phyloP scores from a whole-genome alignment of 1,140 invertebrate species.

The Pogonomyrmex californicus region DNA sequence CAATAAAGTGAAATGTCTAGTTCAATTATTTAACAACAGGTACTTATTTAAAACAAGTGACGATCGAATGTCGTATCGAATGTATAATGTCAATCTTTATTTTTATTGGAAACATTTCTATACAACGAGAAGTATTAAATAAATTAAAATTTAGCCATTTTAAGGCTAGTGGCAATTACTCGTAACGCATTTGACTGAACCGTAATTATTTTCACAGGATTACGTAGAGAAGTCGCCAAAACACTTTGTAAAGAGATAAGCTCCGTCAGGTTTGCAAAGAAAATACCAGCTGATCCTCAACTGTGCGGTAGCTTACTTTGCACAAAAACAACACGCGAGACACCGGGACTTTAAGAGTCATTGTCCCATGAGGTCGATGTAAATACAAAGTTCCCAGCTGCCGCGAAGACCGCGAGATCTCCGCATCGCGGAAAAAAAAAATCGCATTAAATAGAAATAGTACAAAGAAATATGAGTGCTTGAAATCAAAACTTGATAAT shows the following conservation, averaged over 20 bases:
- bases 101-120: not conserved
- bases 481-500: not conserved
- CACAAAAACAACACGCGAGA: conserved; percentile 68
- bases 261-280: conserved; percentile 68
- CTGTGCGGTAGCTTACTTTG: conserved; percentile 67
- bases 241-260: conserved; percentile 73
- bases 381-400: conserved; percentile 57
- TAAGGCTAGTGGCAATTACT: not conserved
- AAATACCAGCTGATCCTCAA: conserved; percentile 72
- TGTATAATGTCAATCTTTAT: not conserved
- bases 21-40: conserved; percentile 47
- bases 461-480: not conserved
- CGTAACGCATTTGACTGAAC: not conserved
- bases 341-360: conserved; percentile 56
- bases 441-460: not conserved
- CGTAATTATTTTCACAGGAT: conserved; percentile 75
- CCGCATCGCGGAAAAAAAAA: not conserved
- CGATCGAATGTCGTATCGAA: not conserved
- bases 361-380: conserved; percentile 28
- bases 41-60: conserved; percentile 9
- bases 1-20: conserved; percentile 27
- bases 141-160: not conserved
- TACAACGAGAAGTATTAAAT: not conserved
- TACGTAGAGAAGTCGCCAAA: conserved; percentile 62
- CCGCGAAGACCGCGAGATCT: conserved; percentile 11